Conservation (phyloP, 2,113 vertebrate species). For the Sylvilagus bachmani region DNA sequence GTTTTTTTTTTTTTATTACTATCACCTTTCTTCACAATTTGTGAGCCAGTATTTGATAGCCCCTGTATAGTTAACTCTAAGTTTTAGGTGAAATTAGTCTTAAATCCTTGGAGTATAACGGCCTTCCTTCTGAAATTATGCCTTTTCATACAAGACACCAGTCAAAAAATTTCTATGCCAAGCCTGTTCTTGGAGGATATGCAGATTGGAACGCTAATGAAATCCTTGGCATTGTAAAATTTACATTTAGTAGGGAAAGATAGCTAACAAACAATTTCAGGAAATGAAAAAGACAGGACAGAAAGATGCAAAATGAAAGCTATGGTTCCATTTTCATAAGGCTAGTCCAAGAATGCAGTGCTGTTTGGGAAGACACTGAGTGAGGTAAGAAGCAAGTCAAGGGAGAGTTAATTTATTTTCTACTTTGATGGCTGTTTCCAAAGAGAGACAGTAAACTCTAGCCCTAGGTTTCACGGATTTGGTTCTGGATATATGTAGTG, state of each 20-base stretch:
- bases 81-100: not conserved
- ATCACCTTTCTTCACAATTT: not conserved
- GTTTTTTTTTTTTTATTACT: not conserved
- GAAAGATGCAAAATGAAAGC: not conserved
- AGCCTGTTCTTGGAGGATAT: not conserved
- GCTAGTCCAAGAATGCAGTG: not conserved
- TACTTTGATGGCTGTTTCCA: not conserved
- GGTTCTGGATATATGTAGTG: not conserved
- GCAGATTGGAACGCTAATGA: not conserved
- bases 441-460: not conserved
- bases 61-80: not conserved
- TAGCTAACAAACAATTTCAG: not conserved
- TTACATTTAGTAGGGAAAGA: not conserved
- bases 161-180: not conserved
- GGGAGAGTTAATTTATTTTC: not conserved
- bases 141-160: not conserved
- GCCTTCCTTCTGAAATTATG: not conserved
- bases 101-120: not conserved
- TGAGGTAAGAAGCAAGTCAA: not conserved
- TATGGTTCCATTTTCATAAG: not conserved
- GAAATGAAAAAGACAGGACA: not conserved
- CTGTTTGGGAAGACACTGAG: not conserved
- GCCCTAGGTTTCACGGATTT: not conserved
- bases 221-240: not conserved
- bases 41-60: not conserved